Evolutionary conservation across 2,797 vertebrate genomes (phyloP).

Genomic region (Acipenser oxyrinchus): DNA sequence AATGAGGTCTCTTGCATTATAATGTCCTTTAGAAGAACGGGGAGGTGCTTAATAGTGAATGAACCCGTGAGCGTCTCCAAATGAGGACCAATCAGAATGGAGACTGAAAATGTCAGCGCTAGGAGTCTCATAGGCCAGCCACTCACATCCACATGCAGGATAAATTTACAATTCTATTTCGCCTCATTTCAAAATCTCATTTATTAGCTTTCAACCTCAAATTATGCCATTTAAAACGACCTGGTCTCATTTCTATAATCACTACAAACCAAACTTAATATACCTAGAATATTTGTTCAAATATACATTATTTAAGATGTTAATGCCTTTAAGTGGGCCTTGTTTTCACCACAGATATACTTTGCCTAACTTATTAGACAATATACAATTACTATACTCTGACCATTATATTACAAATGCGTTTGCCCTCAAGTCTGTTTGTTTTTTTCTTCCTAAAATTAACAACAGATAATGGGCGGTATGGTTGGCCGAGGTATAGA

Average conservation of each 20-base stretch:
- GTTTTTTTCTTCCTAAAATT: too few species aligned
- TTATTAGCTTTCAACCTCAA: conserved; percentile 64
- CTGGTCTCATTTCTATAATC: conserved; percentile 57
- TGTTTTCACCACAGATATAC: conserved; percentile 21
- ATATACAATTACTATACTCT: conserved; percentile 15
- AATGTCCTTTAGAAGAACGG: conserved; percentile 95
- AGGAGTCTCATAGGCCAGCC: conserved; percentile 49
- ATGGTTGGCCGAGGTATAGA: too few species aligned
- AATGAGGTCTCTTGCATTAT: conserved; percentile 96
- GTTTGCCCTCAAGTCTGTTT: too few species aligned
- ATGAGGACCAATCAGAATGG: conserved; percentile 63
- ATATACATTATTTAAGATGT: conserved; percentile 41
- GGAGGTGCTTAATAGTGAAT: conserved; percentile 97
- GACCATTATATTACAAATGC: too few species aligned
- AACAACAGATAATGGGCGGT: too few species aligned
- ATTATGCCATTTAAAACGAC: conserved; percentile 62
- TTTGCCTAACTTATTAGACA: conserved; percentile 15
- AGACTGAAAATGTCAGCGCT: conserved; percentile 81
- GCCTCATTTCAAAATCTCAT: conserved; percentile 60
- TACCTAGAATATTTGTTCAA: conserved; percentile 56
- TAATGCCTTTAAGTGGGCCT: conserved; percentile 17
- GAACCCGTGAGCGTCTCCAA: conserved; percentile 87
- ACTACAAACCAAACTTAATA: conserved; percentile 48
- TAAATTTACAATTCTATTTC: conserved; percentile 62
- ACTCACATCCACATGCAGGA: conserved; percentile 33